These are phyloP conservation scores for Eupelmus urozonus DNA, from an alignment of 2,888 invertebrate genomes.

Conservation along the genomic window DNA sequence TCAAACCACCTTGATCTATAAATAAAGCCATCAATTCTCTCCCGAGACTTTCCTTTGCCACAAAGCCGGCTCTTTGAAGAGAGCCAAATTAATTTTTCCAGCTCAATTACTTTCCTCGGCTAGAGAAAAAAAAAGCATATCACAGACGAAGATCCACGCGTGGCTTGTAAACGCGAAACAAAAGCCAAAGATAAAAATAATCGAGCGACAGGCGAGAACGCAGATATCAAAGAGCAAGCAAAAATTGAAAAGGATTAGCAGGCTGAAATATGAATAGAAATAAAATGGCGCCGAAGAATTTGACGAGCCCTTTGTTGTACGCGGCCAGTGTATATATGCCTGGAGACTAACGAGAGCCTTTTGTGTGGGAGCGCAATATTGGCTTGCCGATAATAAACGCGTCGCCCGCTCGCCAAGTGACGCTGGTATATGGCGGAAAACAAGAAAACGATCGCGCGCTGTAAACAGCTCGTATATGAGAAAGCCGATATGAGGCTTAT, in stretches of 20 bases:
- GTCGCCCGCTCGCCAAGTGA: neutral
- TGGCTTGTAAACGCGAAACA: neutral
- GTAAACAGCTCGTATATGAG: too few species aligned
- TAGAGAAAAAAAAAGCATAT: too few species aligned
- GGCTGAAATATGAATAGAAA: neutral
- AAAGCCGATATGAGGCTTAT: too few species aligned
- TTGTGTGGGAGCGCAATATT: neutral
- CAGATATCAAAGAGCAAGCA: neutral
- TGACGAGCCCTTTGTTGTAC: conserved; percentile 10
- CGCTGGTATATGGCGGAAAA: neutral
- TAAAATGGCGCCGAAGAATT: neutral
- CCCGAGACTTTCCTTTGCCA: too few species aligned
- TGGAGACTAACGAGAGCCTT: conserved; percentile 8
- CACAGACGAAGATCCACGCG: neutral
- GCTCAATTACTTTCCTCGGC: neutral
- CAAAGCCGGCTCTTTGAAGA: neutral
- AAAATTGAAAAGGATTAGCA: neutral
- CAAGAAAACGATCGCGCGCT: neutral
- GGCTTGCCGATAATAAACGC: conserved; percentile 13
- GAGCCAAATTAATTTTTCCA: neutral
- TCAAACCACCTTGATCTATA: too few species aligned
- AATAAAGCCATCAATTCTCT: too few species aligned
- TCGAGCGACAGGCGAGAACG: neutral
- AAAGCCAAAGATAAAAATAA: too few species aligned
- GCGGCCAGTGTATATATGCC: neutral